phyloP scores from a whole-genome alignment of 2,888 invertebrate species.

The Nomada ferruginata region DNA sequence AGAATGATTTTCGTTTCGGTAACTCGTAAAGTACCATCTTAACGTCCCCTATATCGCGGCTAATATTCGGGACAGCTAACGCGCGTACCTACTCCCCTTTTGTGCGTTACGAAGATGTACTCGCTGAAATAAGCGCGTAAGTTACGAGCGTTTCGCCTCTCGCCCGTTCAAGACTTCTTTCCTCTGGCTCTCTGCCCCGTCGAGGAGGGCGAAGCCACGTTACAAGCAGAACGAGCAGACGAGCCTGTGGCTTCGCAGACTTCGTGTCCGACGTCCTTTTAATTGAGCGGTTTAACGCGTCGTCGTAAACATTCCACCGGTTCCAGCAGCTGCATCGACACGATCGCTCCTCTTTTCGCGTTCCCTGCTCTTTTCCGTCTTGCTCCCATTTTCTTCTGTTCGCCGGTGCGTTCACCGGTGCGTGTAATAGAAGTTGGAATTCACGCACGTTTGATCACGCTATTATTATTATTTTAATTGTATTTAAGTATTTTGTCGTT shows the following conservation, averaged over 20 bases:
- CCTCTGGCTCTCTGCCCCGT: background rate
- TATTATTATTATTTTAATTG: too few species aligned
- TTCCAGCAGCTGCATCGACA: conserved; percentile 61
- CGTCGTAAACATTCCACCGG: conserved; percentile 67
- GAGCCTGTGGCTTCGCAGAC: conserved; percentile 23
- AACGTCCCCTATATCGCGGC: conserved; percentile 64
- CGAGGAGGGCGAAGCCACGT: background rate
- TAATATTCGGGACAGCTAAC: conserved; percentile 62
- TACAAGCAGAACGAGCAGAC: conserved; percentile 2
- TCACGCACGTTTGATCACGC: background rate
- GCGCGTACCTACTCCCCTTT: conserved; percentile 49
- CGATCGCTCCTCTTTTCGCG: conserved; percentile 30
- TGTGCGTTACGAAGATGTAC: conserved; percentile 49
- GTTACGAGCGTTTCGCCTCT: conserved; percentile 57
- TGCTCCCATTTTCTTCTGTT: background rate
- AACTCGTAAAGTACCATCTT: conserved; percentile 67
- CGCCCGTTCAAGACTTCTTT: conserved; percentile 3
- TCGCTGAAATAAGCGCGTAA: conserved; percentile 66
- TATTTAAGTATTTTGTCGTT: too few species aligned
- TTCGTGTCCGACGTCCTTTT: conserved; percentile 58
- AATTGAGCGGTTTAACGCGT: conserved; percentile 71
- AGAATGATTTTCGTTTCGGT: conserved; percentile 60
- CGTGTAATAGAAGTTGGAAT: too few species aligned
- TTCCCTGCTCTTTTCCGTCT: background rate
- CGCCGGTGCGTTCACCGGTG: background rate